Base-by-base conservation (phyloP, 2,797 vertebrate species). In the Labeo calbasu region DNA sequence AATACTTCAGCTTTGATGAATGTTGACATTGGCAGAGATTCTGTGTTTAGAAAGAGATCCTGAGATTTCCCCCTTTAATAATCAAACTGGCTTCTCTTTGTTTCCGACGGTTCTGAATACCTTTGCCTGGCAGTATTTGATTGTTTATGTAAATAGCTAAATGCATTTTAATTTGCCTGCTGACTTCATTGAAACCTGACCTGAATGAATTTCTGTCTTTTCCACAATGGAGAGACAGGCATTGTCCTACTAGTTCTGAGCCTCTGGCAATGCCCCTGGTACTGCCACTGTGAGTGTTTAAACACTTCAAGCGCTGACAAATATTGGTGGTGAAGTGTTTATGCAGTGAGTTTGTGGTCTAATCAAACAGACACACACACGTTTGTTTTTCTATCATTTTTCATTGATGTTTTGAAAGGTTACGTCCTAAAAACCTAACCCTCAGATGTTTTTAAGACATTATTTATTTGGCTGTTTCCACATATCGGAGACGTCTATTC, bases 181-280 rank as follows among this genome's bases (percentile, higher is more conserved):
- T 50, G 68, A 50, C 28, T 65, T 63, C 3, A 23, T 65, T 61
- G 25, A 50, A 73, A 75, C 59, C 25, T 63, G 46, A 83, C 36
- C 32, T 77, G 77, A 80, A 71, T 86, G n/a, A 84, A 86, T 23
- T 21, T 68, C 48, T 78, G 84, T 73, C 17, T 72, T 59, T 80
- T 79, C 12, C 48, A 66, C 17, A 72, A 63, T 46, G 65, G 46
- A 84, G 80, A 78, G 23, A 70, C 66, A 73, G 70, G 32, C 46
- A 43, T 65, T 61, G 43, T 79, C 63, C 72, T 28, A 32, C 63
- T 81, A 71, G 59, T 73, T 73, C 28, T 28, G 43, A 85, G 81
- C 78, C 84, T 84, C 81, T 84, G 87, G 81, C 77, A 21, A 87
- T 81, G 84, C 83, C 84, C 68, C 68, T 21, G 69, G 86, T 73